Evolutionary conservation across 1,140 invertebrate species (phyloP).

Genomic region (Drosophila varians): DNA sequence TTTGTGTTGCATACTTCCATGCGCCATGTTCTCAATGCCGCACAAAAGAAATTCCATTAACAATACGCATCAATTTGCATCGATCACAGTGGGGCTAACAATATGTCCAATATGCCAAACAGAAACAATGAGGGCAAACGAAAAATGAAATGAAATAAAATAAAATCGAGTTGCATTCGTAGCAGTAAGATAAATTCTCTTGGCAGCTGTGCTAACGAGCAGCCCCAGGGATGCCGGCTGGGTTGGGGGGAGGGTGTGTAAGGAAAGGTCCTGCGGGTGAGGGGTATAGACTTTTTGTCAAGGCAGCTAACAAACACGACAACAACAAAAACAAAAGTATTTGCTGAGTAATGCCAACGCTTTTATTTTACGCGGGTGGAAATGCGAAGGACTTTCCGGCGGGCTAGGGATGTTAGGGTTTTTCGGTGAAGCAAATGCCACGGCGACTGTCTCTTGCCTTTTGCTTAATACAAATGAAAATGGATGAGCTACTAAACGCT

Average conservation of each 20-base stretch:
- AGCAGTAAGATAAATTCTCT: slow-evolving; percentile 75
- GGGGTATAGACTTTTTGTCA: slow-evolving; percentile 48
- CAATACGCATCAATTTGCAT: slow-evolving; percentile 81
- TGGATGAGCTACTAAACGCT: slow-evolving; percentile 80
- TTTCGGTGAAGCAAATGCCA: slow-evolving; percentile 14
- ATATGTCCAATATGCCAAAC: slow-evolving; percentile 70
- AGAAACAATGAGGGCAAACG: slow-evolving; percentile 40
- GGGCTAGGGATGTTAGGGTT: slow-evolving; percentile 1
- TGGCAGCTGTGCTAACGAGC: slow-evolving; percentile 76
- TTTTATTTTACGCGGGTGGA: slow-evolving; percentile 44
- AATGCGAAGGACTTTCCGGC: not conserved
- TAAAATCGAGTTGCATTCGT: slow-evolving; percentile 59
- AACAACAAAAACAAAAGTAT: slow-evolving; percentile 28
- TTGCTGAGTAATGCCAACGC: slow-evolving; percentile 68
- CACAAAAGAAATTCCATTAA: slow-evolving; percentile 56
- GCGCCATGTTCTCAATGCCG: not conserved
- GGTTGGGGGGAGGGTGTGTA: not conserved
- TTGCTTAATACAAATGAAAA: slow-evolving; percentile 80
- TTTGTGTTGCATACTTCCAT: slow-evolving; percentile 9
- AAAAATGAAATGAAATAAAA: slow-evolving; percentile 21
- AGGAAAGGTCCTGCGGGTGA: not conserved
- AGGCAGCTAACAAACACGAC: slow-evolving; percentile 29
- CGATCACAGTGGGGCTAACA: slow-evolving; percentile 73
- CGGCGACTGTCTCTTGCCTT: slow-evolving; percentile 50
- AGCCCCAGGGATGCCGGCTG: slow-evolving; percentile 16